Evolutionary conservation across 1,140 invertebrate genomes (phyloP), one percentile per base, ranked within the genome.

Genomic region (Andricus grossulariae): DNA sequence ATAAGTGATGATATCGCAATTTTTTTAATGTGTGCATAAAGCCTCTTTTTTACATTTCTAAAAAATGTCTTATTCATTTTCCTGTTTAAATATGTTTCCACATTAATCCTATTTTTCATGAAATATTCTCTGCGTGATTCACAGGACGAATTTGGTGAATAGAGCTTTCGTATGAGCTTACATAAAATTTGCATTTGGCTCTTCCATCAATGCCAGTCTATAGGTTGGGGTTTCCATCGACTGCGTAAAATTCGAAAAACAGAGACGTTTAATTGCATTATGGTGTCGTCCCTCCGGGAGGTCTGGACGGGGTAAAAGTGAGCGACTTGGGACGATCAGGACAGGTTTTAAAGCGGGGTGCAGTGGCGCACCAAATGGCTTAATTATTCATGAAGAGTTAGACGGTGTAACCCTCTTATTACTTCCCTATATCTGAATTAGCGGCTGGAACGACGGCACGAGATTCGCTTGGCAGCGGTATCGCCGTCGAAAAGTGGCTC

Each of bases 391-490:
- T 60, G 12, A 15, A 60, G 57, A 60, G 25, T 32, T 60, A 60
- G 57, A 60, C 57, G 21, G 16, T 21, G 21, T 32, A 66, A 66
- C 60, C 50, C 45, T 60, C 72, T 77, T 81, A 81, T 79, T 78
- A 74, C 73, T 55, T 73, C 73, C 32, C 76, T 81, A 75, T 71
- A 79, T 81, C 80, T 79, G 71, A 81, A 81, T 81, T 81, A 81
- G 54, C n/a, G 7, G 19, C 25, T 72, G 52, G 51, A 32, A 32
- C 25, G 15, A 57, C 16, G 32, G 49, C 32, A 51, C 66, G 72
- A 76, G 52, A 73, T 80, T 70, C 71, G 54, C 13, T 76, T 76
- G 72, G 70, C 50, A 66, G 13, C 72, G 51, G 51, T 39, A 66
- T 39, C 15, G 25, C 60, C 60, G 25, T 66, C 21, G 50, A 75